Conservation (phyloP, 2,113 vertebrate species). For the Nibea albiflora region DNA sequence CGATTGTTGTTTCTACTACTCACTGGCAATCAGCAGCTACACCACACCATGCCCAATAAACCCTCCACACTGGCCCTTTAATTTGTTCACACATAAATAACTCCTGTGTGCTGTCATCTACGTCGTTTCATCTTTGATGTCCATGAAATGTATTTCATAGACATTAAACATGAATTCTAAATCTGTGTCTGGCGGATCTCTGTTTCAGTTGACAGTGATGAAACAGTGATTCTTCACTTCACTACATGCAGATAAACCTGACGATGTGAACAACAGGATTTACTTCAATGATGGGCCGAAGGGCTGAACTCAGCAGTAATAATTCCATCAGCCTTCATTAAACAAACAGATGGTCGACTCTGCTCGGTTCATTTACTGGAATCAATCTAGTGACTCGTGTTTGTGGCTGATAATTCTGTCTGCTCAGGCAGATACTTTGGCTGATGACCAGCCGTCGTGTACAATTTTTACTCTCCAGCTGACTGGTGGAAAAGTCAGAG, state of each 20-base stretch:
- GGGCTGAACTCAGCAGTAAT: slow-evolving; percentile 15
- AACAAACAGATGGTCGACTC: slow-evolving; percentile 12
- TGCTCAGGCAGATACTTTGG: not conserved
- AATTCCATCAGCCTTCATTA: slow-evolving; percentile 12
- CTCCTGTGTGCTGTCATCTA: too few species aligned
- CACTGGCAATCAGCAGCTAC: too few species aligned
- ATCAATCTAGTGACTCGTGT: slow-evolving; percentile 20
- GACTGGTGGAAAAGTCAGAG: slow-evolving; percentile 14
- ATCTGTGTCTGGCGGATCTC: too few species aligned
- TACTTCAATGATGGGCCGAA: not conserved
- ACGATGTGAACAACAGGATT: slow-evolving; percentile 4
- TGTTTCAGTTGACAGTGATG: not conserved
- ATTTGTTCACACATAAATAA: too few species aligned
- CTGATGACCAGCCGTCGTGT: not conserved
- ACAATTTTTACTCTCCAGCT: slow-evolving; percentile 1
- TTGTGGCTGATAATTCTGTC: not conserved
- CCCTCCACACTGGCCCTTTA: too few species aligned
- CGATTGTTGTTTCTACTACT: too few species aligned
- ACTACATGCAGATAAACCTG: not conserved
- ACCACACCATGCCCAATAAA: too few species aligned
- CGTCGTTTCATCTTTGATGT: too few species aligned
- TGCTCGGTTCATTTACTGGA: slow-evolving; percentile 17
- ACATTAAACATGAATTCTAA: too few species aligned
- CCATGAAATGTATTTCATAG: not conserved
- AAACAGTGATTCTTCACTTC: not conserved